phyloP scores from a whole-genome alignment of 2,797 vertebrate genomes.

The Nasua narica region DNA sequence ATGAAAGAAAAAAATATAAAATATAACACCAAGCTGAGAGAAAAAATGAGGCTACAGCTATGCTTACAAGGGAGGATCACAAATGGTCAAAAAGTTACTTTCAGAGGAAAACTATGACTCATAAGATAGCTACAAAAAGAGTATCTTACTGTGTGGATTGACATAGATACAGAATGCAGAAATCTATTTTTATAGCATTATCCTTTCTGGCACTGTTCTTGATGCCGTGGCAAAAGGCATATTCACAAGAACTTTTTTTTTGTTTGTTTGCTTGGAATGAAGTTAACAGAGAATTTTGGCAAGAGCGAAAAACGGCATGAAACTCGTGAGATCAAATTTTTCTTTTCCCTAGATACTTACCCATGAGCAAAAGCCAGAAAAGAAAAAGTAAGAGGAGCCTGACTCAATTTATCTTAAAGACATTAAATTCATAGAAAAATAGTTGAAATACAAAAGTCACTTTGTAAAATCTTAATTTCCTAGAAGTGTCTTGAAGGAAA shows the following conservation, averaged over 20 bases:
- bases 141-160: neutral
- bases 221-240: neutral
- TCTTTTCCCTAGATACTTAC: conserved; percentile 57
- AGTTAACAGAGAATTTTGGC: conserved; percentile 65
- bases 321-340: conserved; percentile 67
- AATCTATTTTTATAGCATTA: conserved; percentile 32
- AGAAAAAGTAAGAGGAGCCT: neutral
- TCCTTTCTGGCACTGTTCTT: conserved; percentile 49
- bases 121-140: neutral
- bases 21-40: neutral
- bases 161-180: conserved; percentile 31
- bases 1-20: neutral
- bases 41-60: neutral
- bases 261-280: conserved; percentile 25
- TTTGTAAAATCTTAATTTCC: conserved; percentile 24
- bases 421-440: neutral
- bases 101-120: neutral
- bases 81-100: neutral
- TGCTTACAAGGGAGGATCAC: neutral
- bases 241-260: conserved; percentile 29
- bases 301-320: conserved; percentile 62
- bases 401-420: conserved; percentile 32
- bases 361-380: neutral
- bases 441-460: neutral
- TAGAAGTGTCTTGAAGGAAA: conserved; percentile 38